Conservation (phyloP, 2,888 invertebrate species). For the Stenodema calcarata region DNA sequence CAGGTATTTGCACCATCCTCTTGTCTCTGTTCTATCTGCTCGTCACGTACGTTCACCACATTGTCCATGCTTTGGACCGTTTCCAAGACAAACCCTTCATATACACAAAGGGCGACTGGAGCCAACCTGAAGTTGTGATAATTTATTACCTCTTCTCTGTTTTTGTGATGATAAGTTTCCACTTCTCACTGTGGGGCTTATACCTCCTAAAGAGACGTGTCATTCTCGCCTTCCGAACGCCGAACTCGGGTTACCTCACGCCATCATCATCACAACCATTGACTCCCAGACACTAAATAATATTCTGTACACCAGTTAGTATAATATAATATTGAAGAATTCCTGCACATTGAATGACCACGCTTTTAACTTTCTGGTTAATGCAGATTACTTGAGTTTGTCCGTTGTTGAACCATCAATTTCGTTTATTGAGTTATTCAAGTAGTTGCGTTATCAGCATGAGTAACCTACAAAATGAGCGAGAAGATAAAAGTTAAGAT, state of each 20-base stretch:
- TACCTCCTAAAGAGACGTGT: neutral
- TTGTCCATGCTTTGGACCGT: neutral
- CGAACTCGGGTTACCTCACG: neutral
- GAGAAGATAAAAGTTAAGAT: too few relatives aligned
- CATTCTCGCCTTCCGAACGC: neutral
- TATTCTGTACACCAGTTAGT: too few relatives aligned
- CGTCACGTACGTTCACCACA: constrained; percentile 1
- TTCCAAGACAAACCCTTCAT: constrained; percentile 11
- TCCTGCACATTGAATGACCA: too few relatives aligned
- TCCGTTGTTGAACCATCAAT: too few relatives aligned
- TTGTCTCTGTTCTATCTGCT: neutral
- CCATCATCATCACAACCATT: too few relatives aligned
- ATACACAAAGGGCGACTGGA: constrained; percentile 21
- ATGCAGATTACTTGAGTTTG: too few relatives aligned
- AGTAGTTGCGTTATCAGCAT: too few relatives aligned
- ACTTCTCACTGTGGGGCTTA: neutral
- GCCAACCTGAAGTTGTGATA: neutral
- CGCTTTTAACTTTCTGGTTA: too few relatives aligned
- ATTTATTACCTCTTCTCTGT: neutral
- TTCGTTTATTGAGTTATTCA: too few relatives aligned
- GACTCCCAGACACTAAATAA: too few relatives aligned
- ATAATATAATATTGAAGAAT: too few relatives aligned
- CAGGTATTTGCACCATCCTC: neutral
- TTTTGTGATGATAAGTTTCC: neutral
- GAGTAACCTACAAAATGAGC: too few relatives aligned